A percentile compares a stretch with the other conserved stretches of the same genome.
Conservation (phyloP, 1,140 invertebrate genomes). For the Drosophila hydei region DNA sequence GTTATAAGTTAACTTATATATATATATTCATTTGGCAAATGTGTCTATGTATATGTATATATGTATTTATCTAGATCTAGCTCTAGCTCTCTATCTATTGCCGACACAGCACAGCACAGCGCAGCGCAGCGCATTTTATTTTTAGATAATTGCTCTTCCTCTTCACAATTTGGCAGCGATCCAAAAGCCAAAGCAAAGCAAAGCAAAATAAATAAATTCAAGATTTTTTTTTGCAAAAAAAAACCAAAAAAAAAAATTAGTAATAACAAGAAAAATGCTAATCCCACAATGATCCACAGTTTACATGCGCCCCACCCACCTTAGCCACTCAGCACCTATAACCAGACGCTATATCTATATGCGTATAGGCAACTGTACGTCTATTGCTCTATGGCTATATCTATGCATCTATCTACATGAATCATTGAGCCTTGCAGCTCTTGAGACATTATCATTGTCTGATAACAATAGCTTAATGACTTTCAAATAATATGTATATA, state of each 20-base stretch:
- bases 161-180: constrained; percentile 51
- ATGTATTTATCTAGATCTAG: constrained; percentile 46
- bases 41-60: too few relatives aligned
- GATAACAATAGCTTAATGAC: constrained; percentile 12
- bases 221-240: constrained; percentile 33
- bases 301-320: constrained; percentile 14
- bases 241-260: constrained; percentile 4
- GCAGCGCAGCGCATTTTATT: constrained; percentile 48
- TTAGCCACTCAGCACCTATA: not conserved
- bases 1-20: too few relatives aligned
- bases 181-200: constrained; percentile 38
- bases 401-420: not conserved
- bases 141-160: constrained; percentile 57
- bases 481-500: not conserved
- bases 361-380: not conserved
- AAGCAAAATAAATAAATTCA: constrained; percentile 31
- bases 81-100: constrained; percentile 46
- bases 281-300: constrained; percentile 17
- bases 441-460: not conserved
- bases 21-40: too few relatives aligned
- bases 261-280: constrained; percentile 44
- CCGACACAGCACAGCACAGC: constrained; percentile 18
- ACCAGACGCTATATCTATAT: not conserved
- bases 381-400: not conserved
- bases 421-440: not conserved